Percentiles rank a stretch among this genome's conserved stretches.
Conservation (phyloP, 2,113 vertebrate species). For the Cyprinodon variegatus region DNA sequence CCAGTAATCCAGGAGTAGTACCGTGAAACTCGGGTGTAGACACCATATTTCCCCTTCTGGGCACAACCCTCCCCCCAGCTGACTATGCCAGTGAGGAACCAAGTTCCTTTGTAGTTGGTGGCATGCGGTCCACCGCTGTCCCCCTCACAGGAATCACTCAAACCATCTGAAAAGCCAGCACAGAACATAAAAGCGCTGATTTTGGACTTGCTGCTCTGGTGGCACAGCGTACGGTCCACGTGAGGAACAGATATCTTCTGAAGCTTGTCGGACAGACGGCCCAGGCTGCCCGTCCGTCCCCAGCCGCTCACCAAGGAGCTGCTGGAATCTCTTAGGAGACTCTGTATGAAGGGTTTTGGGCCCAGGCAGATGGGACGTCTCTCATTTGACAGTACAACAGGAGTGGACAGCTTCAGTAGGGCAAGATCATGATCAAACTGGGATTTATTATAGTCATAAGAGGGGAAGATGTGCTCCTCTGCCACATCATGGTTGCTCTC, state of each 20-base stretch:
- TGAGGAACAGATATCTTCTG: constrained; percentile 86
- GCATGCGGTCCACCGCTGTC: constrained; percentile 93
- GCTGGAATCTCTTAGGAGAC: constrained; percentile 68
- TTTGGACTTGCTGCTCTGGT: constrained; percentile 79
- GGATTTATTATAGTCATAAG: constrained; percentile 72
- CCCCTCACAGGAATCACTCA: constrained; percentile 88
- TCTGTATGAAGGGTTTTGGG: constrained; percentile 84
- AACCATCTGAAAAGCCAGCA: constrained; percentile 76
- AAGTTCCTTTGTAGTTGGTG: constrained; percentile 82
- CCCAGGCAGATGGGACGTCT: constrained; percentile 89
- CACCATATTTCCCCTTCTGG: constrained; percentile 86
- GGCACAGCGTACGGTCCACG: constrained; percentile 83
- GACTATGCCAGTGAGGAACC: constrained; percentile 92
- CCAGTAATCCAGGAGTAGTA: constrained; percentile 88
- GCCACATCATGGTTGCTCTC: constrained; percentile 81
- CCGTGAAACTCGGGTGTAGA: constrained; percentile 89
- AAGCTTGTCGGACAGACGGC: constrained; percentile 75
- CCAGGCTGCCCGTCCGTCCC: constrained; percentile 77
- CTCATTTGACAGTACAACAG: constrained; percentile 77
- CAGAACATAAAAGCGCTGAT: constrained; percentile 93
- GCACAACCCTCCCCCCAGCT: constrained; percentile 98
- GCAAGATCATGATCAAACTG: constrained; percentile 89
- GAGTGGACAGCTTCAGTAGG: constrained; percentile 83
- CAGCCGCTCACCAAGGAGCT: constrained; percentile 89
- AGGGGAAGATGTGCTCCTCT: constrained; percentile 69